Conservation (phyloP, 2,888 invertebrate species). For the Tipula helvola region DNA sequence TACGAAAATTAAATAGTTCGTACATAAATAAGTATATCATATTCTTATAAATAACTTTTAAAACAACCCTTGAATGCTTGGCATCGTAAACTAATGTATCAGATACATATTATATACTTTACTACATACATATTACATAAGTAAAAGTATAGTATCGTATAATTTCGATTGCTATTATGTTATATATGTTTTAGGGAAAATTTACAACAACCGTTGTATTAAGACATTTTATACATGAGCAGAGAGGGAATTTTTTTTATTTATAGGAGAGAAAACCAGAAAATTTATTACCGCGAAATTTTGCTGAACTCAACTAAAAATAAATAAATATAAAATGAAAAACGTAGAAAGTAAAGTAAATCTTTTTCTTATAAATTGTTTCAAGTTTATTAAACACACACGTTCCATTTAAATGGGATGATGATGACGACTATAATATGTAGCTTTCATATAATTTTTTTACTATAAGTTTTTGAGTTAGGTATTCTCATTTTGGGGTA, state of each 20-base stretch:
- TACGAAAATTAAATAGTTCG: too few relatives aligned
- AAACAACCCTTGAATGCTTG: too few relatives aligned
- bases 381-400: background rate
- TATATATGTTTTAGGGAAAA: background rate
- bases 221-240: background rate
- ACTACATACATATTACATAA: too few relatives aligned
- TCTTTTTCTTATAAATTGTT: background rate
- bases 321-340: background rate
- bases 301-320: background rate
- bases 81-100: too few relatives aligned
- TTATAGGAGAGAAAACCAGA: background rate
- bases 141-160: background rate
- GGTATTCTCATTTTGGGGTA: background rate
- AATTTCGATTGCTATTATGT: background rate
- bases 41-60: too few relatives aligned
- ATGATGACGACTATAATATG: background rate
- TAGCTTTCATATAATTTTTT: background rate
- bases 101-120: too few relatives aligned
- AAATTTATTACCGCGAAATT: background rate
- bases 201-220: background rate
- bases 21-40: too few relatives aligned
- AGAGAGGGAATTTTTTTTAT: background rate
- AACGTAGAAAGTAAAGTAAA: background rate
- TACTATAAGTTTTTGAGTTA: background rate
- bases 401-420: background rate